Evolutionary conservation across 2,797 vertebrate genomes (phyloP).

Genomic region (Danio kyathit): DNA sequence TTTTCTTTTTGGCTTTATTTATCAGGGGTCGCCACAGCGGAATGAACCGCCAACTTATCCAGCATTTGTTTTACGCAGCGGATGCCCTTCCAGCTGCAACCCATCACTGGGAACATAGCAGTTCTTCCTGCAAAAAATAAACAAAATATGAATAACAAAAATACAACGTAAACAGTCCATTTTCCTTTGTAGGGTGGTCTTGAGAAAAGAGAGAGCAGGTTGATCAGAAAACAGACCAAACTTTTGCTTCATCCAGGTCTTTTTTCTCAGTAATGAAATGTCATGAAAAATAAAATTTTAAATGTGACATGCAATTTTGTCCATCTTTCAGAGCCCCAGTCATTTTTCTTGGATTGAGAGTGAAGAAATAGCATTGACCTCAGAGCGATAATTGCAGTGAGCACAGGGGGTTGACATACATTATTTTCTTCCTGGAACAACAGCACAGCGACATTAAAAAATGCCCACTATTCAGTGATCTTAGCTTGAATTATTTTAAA

Average conservation of each 20-base stretch:
- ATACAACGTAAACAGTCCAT: background rate
- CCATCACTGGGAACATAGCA: no score
- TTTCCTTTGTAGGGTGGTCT: background rate
- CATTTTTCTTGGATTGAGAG: constrained; percentile 9
- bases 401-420: background rate
- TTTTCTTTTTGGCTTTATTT: no score
- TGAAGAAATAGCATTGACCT: constrained; percentile 20
- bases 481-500: constrained; percentile 40
- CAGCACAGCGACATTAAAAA: constrained; percentile 35
- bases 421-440: constrained; percentile 31
- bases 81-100: no score
- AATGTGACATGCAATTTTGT: constrained; percentile 48
- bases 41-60: no score
- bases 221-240: background rate
- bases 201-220: background rate
- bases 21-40: no score
- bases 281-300: constrained; percentile 19
- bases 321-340: background rate
- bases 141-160: background rate
- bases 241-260: constrained; percentile 6
- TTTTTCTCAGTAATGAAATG: constrained; percentile 50
- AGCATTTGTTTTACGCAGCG: no score
- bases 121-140: background rate
- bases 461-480: constrained; percentile 24
- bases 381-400: constrained; percentile 26